Base-by-base conservation (phyloP, 2,797 vertebrate species). In the Yasuhikotakia modesta region DNA sequence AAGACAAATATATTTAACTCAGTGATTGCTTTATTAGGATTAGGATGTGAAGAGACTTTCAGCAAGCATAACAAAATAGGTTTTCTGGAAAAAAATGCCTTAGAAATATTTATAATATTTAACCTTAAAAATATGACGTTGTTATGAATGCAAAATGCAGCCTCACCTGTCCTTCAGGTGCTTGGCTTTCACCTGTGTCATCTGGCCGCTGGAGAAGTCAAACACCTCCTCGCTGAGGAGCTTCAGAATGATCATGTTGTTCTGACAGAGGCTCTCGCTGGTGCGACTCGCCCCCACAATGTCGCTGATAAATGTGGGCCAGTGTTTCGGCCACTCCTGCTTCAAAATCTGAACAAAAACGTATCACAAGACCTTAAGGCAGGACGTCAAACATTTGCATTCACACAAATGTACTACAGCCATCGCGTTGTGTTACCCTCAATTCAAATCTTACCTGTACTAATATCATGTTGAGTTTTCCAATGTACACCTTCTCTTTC, bases 401-500 rank as follows among this genome's bases (percentile, higher is more conserved):
- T 12, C 27, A 39, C 2, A 48, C 16, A 48, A 13, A 48, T 39
- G 35, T 27, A 58, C 10, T 58, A 27, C 12, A 58, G 13, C 6
- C 57, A 58, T 30, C 16, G 0, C 16, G 19, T 27, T 57, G 53
- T 55, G 52, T 39, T 6, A 39, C 19, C 73, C 27, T n/a, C 11
- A n/a, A 67, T 1, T 50, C 3, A 81, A 46, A 46, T 3, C 91
- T 92, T 90, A 99, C 97, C 96, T 99, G 97, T 88, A 99, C 98
- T 86, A 99, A 95, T 91, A 99, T 99, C 97, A 99, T 99, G 90
- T 99, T 99, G 85, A 99, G 91, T 87, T 99, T 99, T 73, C 98
- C 97, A 87, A 99, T 99, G 89, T 99, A 99, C 45, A 99, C 97
- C 85, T 99, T 99, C 88, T 99, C 97, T 91, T 99, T 99, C 98